These are phyloP conservation scores for Plecotus auritus DNA, from an alignment of 2,113 vertebrate species.

Conservation along the genomic window DNA sequence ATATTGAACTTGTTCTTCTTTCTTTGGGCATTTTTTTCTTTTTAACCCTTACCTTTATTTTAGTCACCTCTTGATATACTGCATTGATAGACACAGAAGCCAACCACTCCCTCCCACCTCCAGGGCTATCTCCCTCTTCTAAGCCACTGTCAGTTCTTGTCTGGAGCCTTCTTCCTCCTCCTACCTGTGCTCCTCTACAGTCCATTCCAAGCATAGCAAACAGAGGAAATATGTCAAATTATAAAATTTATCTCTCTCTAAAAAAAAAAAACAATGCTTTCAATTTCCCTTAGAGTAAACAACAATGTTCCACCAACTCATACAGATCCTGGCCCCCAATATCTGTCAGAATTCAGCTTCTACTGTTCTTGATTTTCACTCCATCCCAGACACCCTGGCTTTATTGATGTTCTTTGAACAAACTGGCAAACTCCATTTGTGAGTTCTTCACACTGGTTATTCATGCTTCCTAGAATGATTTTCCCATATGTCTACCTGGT, in stretches of 20 bases:
- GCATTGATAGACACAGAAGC: not conserved
- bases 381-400: fast-evolving
- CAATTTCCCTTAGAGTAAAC: not conserved
- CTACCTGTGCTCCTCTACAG: not conserved
- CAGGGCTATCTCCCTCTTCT: not conserved
- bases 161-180: not conserved
- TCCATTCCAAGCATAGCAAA: not conserved
- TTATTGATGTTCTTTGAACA: not conserved
- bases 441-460: not conserved
- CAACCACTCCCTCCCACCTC: not conserved
- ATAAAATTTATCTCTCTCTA: not conserved
- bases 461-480: not conserved
- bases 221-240: not conserved
- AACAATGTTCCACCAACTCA: not conserved
- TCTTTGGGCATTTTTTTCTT: not conserved
- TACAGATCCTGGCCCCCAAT: not conserved
- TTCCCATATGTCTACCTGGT: not conserved
- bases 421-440: not conserved
- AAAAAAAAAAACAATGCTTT: not conserved
- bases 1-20: not conserved
- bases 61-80: not conserved
- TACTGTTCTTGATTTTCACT: fast-evolving
- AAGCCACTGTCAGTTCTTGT: not conserved
- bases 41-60: not conserved
- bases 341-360: not conserved